Base-by-base conservation (phyloP, 2,797 vertebrate species). In the Tragopan temminckii region DNA sequence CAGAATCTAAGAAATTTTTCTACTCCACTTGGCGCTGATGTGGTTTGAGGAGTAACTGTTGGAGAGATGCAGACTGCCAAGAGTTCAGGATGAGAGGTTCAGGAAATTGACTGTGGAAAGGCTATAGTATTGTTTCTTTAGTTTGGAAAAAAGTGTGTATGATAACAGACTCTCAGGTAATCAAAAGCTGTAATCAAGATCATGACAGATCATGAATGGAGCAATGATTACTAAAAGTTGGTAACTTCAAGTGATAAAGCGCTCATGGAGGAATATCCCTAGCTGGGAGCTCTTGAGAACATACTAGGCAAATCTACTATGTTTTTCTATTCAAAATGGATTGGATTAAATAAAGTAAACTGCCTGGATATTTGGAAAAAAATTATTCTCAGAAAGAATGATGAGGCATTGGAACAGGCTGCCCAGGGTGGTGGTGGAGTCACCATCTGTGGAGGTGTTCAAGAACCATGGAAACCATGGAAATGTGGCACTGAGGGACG, bases 11-110 rank as follows among this genome's bases (percentile, higher is more conserved):
- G 58, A 62, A 58, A 52, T 88, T 70, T 33, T 20, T 88, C 31
- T 86, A 9, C 11, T 81, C 27, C 6, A 45, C 9, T 36, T 79
- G 43, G 27, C 66, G 36, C 27, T 80, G 57, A 31, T 85, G 57
- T 63, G 46, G 13, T 81, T 52, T 84, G 78, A 86, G 59, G 6
- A 84, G 35, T 57, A 1, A 7, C 50, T 25, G 27, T 4, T 71
- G 70, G 57, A 93, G 33, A 86, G 80, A 67, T 74, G 57, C 19
- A 77, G 74, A 69, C 46, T 93, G 57, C 63, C 80, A 82, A 86
- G 68, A 84, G 20, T 45, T 66, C 11, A 18, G 55, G 50, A 11
- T 58, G 66, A 84, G 40, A 52, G 40, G 15, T 57, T 80, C 69
- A 74, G 50, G 70, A 85, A 80, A 70, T 27, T 13, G 38, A 21